Base-by-base conservation (phyloP, 2,113 vertebrate species). In the Saguinus imperator region DNA sequence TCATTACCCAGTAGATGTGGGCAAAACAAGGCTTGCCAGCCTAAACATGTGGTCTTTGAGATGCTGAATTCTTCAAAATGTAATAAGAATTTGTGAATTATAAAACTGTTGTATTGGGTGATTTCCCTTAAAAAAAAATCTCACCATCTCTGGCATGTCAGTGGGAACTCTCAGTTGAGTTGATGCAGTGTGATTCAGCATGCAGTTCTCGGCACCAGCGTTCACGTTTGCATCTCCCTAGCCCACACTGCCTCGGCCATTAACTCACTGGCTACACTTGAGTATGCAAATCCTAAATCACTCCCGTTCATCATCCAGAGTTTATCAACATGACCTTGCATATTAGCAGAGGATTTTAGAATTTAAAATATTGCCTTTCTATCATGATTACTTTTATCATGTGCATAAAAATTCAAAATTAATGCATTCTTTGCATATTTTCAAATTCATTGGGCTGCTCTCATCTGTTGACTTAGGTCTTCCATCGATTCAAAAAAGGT, bases 1-100 rank as follows among this genome's bases (percentile, higher is more conserved):
- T n/a, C 9, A n/a, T 10, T 3, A n/a, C 8, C 20, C 20, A 5
- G 40, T 32, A 2, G 16, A 1, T 7, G 29, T 25, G 20, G 40
- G 37, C 8, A 11, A 61, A 76, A 43, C 27, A 27, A 29, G 55
- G 37, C 85, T 55, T 55, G 17, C 23, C 85, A 13, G 48, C 1
- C 20, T 72, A 50, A 18, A 8, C n/a, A 40, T 12, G 9, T 20
- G 48, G 48, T 23, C 43, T 68, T 55, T 7, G 4, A 4, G 13
- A 32, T 29, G 16, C 29, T 75, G 58, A 35, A 11, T 35, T 27
- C 14, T 45, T 76, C 25, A 25, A 57, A 76, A n/a, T 25, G 14
- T 35, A 89, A 10, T 7, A 45, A 76, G 14, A n/a, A 2, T 35
- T 25, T 76, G 45, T 45, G 35, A 21, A 89, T 76, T 76, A 58